These are phyloP conservation scores for Plebejus melissa DNA, from an alignment of 2,888 invertebrate species.

Conservation along the genomic window DNA sequence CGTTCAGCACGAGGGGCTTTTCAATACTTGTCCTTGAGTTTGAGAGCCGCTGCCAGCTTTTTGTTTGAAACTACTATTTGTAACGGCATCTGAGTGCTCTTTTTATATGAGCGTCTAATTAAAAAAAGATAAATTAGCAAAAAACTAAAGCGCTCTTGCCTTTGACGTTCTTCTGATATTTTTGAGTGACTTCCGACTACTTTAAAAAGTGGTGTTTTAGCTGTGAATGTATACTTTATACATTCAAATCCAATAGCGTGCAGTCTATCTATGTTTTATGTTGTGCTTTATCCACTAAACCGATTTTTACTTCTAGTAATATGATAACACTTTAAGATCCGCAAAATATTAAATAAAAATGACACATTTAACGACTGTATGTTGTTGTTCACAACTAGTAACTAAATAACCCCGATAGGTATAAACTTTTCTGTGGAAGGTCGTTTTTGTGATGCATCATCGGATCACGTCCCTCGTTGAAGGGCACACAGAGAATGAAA, in stretches of 20 bases:
- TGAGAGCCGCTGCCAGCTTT: constrained; percentile 27
- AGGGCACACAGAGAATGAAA: background rate
- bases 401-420: background rate
- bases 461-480: background rate
- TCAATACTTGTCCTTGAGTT: constrained; percentile 24
- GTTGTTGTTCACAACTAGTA: background rate
- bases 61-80: constrained; percentile 21
- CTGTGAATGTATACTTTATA: background rate
- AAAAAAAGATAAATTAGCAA: constrained; percentile 27
- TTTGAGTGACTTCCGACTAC: background rate
- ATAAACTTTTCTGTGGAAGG: background rate
- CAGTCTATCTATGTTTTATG: too few relatives aligned
- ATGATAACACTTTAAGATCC: too few relatives aligned
- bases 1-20: constrained; percentile 23
- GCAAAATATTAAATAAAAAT: too few relatives aligned
- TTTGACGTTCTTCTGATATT: background rate
- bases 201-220: background rate
- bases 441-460: constrained; percentile 9
- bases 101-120: constrained; percentile 22
- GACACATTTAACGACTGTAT: too few relatives aligned
- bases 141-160: background rate
- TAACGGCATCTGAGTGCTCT: constrained; percentile 24
- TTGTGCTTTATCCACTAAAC: too few relatives aligned
- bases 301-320: too few relatives aligned
- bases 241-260: too few relatives aligned